phyloP scores from a whole-genome alignment of 2,888 invertebrate species.

The Oligia fasciuncula region DNA sequence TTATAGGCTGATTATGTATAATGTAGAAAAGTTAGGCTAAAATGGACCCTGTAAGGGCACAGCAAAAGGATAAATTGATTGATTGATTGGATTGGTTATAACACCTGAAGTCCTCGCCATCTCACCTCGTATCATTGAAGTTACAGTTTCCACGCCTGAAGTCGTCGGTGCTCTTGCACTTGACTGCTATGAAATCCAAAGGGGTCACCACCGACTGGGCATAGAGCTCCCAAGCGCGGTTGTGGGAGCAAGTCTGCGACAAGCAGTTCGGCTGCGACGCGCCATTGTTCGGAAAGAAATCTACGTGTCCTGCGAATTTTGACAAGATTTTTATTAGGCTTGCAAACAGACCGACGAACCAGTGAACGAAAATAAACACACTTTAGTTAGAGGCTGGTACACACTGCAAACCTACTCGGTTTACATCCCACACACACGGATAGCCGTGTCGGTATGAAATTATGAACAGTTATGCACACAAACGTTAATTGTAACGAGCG shows the following conservation, averaged over 20 bases:
- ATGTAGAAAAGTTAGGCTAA: not conserved
- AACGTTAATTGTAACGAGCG: too few species aligned
- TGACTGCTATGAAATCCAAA: conserved; percentile 72
- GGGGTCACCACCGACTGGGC: conserved; percentile 74
- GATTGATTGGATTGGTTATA: too few species aligned
- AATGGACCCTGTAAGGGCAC: too few species aligned
- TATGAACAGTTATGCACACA: too few species aligned
- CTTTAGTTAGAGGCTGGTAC: too few species aligned
- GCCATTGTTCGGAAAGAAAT: conserved; percentile 85
- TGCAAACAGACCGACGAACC: not conserved
- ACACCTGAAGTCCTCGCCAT: not conserved
- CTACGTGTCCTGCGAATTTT: conserved; percentile 78
- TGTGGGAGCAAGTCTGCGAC: conserved; percentile 83
- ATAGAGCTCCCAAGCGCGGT: conserved; percentile 77
- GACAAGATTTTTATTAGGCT: not conserved
- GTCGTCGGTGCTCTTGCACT: conserved; percentile 73
- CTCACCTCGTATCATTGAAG: conserved; percentile 69
- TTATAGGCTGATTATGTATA: too few species aligned
- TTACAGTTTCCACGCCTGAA: conserved; percentile 75
- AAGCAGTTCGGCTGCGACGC: conserved; percentile 82
- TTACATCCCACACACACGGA: too few species aligned
- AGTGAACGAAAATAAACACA: not conserved
- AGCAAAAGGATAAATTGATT: too few species aligned
- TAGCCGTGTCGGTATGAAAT: too few species aligned
- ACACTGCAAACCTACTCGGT: too few species aligned